Evolutionary conservation across 1,140 invertebrate species (phyloP).

Genomic region (Drosophila hydei): DNA sequence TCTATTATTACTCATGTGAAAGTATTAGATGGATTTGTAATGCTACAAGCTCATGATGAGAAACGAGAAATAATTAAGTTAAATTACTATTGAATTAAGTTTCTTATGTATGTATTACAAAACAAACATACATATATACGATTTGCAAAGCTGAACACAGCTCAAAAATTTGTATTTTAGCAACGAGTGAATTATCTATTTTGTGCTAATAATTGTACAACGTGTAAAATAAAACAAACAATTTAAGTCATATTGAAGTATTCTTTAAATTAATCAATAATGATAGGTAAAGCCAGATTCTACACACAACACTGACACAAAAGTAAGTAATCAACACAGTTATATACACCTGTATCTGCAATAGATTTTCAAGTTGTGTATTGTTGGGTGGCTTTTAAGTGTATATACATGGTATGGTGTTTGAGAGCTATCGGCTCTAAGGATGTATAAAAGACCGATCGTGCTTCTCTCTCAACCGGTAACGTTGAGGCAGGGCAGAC

Average conservation of each 20-base stretch:
- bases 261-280: neutral
- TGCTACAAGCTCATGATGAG: slow-evolving; percentile 25
- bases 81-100: slow-evolving; percentile 36
- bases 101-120: slow-evolving; percentile 8
- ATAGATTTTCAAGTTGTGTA: no score
- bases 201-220: slow-evolving; percentile 49
- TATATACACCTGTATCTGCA: no score
- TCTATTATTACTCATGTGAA: slow-evolving; percentile 44
- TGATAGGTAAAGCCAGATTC: neutral
- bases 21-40: slow-evolving; percentile 65
- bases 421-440: no score
- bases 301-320: no score
- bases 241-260: slow-evolving; percentile 9
- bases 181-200: slow-evolving; percentile 59
- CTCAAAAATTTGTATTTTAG: slow-evolving; percentile 10
- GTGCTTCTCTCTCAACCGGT: no score
- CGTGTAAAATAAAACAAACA: slow-evolving; percentile 42
- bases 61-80: slow-evolving; percentile 36
- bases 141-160: slow-evolving; percentile 1
- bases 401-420: no score
- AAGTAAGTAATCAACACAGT: no score
- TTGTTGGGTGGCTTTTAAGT: no score
- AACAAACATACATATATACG: neutral
- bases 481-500: no score
- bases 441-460: no score